Evolutionary conservation across 1,140 invertebrate genomes (phyloP).

Genomic region (Orchesella cincta): DNA sequence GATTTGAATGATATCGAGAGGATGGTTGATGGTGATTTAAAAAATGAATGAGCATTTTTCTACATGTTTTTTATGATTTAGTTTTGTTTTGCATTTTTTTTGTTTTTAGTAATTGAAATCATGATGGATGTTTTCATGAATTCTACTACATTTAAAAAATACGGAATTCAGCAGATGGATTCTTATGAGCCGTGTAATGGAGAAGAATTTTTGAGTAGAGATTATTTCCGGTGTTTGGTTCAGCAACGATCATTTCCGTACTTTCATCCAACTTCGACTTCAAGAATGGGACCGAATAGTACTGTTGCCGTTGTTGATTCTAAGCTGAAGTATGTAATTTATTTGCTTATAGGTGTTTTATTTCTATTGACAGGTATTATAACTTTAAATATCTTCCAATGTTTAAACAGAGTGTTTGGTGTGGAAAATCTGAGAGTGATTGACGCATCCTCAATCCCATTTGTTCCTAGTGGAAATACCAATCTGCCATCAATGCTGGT

Average conservation of each 20-base stretch:
- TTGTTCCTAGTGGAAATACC: slow-evolving; percentile 53
- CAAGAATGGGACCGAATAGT: slow-evolving; percentile 89
- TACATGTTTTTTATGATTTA: not conserved
- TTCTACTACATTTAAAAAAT: slow-evolving; percentile 21
- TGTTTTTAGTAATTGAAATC: not conserved
- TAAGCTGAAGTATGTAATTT: slow-evolving; percentile 61
- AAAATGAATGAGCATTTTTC: slow-evolving; percentile 32
- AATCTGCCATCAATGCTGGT: slow-evolving; percentile 54
- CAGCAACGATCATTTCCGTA: not conserved
- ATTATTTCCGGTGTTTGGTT: slow-evolving; percentile 21
- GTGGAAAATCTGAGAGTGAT: slow-evolving; percentile 54
- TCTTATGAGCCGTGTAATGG: slow-evolving; percentile 3
- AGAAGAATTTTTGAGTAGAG: not conserved
- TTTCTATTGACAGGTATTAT: not conserved
- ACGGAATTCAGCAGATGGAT: slow-evolving; percentile 20
- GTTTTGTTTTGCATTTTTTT: not conserved
- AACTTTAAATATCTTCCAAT: not conserved
- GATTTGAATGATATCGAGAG: not conserved
- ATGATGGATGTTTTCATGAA: slow-evolving; percentile 34
- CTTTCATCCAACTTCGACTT: slow-evolving; percentile 67
- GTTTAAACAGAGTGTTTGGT: slow-evolving; percentile 50
- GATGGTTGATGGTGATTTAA: slow-evolving; percentile 19
- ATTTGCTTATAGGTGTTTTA: not conserved
- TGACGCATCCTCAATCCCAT: slow-evolving; percentile 55
- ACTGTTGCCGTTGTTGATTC: slow-evolving; percentile 83